Evolutionary conservation across 2,888 invertebrate genomes (phyloP).

Genomic region (Drosophila robusta): DNA sequence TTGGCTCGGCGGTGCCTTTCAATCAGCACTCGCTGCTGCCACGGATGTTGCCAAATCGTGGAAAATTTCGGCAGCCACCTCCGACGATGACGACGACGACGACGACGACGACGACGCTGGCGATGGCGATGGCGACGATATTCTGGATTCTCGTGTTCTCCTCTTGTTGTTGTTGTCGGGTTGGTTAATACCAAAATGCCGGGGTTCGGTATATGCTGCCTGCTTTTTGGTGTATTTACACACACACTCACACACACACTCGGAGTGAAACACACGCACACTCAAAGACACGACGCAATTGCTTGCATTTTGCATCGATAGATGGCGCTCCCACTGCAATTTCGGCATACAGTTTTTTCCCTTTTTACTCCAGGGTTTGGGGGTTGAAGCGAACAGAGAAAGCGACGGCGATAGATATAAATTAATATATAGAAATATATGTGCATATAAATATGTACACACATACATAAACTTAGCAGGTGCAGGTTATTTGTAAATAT

Average conservation of each 20-base stretch:
- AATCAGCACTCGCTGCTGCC: slow-evolving; percentile 52
- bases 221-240: slow-evolving; percentile 56
- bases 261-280: not conserved
- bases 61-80: slow-evolving; percentile 60
- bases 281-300: slow-evolving; percentile 15
- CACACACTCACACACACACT: slow-evolving; percentile 19
- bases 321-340: slow-evolving; percentile 56
- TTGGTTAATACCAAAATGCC: slow-evolving; percentile 56
- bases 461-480: not conserved
- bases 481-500: not conserved
- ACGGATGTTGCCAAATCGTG: slow-evolving; percentile 65
- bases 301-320: slow-evolving; percentile 61
- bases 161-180: slow-evolving; percentile 33
- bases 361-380: not conserved
- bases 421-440: not conserved
- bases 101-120: slow-evolving; percentile 15
- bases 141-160: slow-evolving; percentile 30
- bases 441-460: not conserved
- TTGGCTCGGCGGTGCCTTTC: slow-evolving; percentile 34
- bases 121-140: slow-evolving; percentile 24
- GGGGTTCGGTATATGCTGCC: slow-evolving; percentile 40
- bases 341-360: slow-evolving; percentile 18
- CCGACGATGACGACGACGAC: no score
- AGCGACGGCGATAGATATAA: slow-evolving; percentile 18
- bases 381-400: slow-evolving; percentile 30